Percentiles rank a stretch among this genome's conserved stretches.
Conservation (phyloP, 2,113 vertebrate species). For the Gracilinanus agilis region DNA sequence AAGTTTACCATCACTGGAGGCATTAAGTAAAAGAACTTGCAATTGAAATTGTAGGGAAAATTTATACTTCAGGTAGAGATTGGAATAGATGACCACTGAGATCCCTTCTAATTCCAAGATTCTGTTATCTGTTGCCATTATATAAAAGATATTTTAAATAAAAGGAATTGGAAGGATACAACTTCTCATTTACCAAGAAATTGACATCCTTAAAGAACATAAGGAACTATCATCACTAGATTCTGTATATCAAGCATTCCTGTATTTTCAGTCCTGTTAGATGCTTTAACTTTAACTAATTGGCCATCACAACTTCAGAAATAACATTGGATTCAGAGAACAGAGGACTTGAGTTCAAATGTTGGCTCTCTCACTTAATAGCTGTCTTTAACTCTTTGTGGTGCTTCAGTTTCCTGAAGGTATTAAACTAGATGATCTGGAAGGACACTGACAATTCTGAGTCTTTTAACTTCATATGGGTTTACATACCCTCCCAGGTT, state of each 20-base stretch:
- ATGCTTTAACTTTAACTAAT: not conserved
- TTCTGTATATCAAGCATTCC: not conserved
- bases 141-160: too few relatives aligned
- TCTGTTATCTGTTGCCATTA: too few relatives aligned
- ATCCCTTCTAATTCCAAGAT: too few relatives aligned
- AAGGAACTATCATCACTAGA: too few relatives aligned
- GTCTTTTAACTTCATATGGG: slow-evolving; percentile 32
- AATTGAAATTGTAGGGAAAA: too few relatives aligned
- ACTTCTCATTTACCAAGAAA: too few relatives aligned
- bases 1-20: too few relatives aligned
- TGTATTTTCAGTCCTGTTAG: not conserved
- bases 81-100: too few relatives aligned
- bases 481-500: slow-evolving; percentile 19
- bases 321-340: not conserved
- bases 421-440: not conserved
- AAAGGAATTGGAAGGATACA: too few relatives aligned
- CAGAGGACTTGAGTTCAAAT: not conserved
- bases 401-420: not conserved
- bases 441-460: not conserved
- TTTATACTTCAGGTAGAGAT: too few relatives aligned
- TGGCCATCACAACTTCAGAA: not conserved
- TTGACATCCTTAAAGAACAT: too few relatives aligned
- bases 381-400: not conserved
- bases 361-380: not conserved
- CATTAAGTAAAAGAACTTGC: too few relatives aligned